A percentile compares a stretch with the other conserved stretches of the same genome.
phyloP scores from a whole-genome alignment of 2,888 invertebrate species.

The Xestia sexstrigata region DNA sequence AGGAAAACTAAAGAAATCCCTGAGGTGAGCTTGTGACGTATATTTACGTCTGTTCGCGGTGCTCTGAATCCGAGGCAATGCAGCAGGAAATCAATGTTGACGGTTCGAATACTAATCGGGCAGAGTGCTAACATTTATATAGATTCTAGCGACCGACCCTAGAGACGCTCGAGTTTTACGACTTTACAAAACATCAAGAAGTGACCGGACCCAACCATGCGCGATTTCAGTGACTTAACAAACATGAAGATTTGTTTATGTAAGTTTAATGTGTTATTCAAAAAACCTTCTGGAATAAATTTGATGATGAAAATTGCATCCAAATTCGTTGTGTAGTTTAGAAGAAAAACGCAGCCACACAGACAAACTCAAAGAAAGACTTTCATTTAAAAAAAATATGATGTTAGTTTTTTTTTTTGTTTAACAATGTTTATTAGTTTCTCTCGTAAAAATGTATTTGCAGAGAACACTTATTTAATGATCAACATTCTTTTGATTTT shows the following conservation, averaged over 20 bases:
- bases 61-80: constrained; percentile 13
- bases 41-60: constrained; percentile 13
- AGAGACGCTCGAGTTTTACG: not conserved
- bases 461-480: not conserved
- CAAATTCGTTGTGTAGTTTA: not conserved
- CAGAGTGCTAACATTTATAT: not conserved
- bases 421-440: not conserved
- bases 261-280: not conserved
- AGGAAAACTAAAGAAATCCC: constrained; percentile 31
- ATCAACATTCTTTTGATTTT: not conserved
- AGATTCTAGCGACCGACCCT: not conserved
- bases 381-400: not conserved
- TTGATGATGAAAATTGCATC: not conserved
- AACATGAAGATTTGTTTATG: not conserved
- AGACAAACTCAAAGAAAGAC: not conserved
- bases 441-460: not conserved
- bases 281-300: not conserved
- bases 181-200: not conserved
- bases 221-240: not conserved
- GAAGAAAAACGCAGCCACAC: not conserved
- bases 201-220: not conserved
- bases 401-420: too few species aligned
- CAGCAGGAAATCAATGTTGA: constrained; percentile 19
- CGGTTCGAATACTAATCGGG: constrained; percentile 16
- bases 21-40: constrained; percentile 12